A percentile compares a stretch with the other conserved stretches of the same genome.
phyloP scores from a whole-genome alignment of 2,113 vertebrate species.

The Ancistrus triradiatus region DNA sequence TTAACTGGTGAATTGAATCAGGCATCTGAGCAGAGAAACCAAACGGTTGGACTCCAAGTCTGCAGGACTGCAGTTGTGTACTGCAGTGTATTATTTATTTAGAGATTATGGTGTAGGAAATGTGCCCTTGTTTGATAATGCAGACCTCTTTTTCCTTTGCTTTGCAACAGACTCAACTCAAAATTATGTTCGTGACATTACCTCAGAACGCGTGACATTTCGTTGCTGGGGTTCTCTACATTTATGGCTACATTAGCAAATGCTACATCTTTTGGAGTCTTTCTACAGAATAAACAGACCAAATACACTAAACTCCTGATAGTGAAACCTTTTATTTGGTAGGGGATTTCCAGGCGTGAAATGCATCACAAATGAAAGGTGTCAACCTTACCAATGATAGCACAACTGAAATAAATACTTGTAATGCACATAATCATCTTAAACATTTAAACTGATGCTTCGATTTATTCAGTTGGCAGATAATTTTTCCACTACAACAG shows the following conservation, averaged over 20 bases:
- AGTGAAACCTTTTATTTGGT: constrained; percentile 16
- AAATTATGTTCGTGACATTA: too few relatives aligned
- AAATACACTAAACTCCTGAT: constrained; percentile 20
- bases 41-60: background rate
- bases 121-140: constrained; percentile 34
- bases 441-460: constrained; percentile 2
- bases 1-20: background rate
- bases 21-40: background rate
- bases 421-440: background rate
- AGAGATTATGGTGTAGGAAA: constrained; percentile 15
- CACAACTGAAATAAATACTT: background rate
- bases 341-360: background rate
- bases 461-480: constrained; percentile 17
- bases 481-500: constrained; percentile 2
- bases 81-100: background rate
- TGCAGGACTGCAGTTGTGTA: background rate
- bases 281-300: constrained; percentile 10
- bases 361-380: background rate
- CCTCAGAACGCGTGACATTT: too few relatives aligned
- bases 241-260: constrained; percentile 43
- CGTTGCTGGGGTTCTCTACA: constrained; percentile 40
- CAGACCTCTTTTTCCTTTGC: constrained; percentile 10
- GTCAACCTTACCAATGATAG: background rate
- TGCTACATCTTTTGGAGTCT: constrained; percentile 30
- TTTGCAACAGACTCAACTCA: constrained; percentile 21